Evolutionary conservation across 2,113 vertebrate species (phyloP).

Genomic region (mouse (Mus musculus)): GRCm39 chr11:50388501-50389000

Average conservation of each 20-base stretch:
- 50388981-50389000: neutral
- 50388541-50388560: constrained; percentile 50
- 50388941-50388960: neutral
- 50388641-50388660: neutral
- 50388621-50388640: constrained; percentile 21
- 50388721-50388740: constrained; percentile 18
- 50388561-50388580: constrained; percentile 43
- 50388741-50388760: constrained; percentile 6
- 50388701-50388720: neutral
- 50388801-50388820: neutral
- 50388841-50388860: neutral
- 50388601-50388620: neutral
- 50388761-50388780: neutral
- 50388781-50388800: neutral
- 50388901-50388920: neutral
- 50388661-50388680: neutral
- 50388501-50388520: constrained; percentile 60
- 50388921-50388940: accelerated
- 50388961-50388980: neutral
- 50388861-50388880: neutral
- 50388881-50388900: neutral
- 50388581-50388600: constrained; percentile 43
- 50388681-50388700: constrained; percentile 28
- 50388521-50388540: constrained; percentile 23
- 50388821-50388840: neutral